Evolutionary conservation across 2,888 invertebrate genomes (phyloP).

Genomic region (Drosophila rubida): DNA sequence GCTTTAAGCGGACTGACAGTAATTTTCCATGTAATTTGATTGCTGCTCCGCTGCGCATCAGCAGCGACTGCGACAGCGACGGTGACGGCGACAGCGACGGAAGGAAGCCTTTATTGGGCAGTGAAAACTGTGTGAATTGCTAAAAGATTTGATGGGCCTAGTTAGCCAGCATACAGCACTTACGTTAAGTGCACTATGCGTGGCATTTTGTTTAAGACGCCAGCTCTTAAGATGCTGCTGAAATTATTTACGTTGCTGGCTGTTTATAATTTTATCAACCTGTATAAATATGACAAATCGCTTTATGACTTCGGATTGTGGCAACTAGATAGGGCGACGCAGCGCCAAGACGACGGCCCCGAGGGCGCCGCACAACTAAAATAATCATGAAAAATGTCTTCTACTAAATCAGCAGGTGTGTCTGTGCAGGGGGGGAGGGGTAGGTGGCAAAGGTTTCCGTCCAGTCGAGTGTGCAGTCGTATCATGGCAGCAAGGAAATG

Average conservation of each 20-base stretch:
- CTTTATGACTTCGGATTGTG: constrained; percentile 71
- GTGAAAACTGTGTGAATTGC: constrained; percentile 30
- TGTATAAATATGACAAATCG: constrained; percentile 82
- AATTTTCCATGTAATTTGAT: constrained; percentile 75
- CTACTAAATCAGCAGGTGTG: constrained; percentile 68
- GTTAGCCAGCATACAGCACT: constrained; percentile 2
- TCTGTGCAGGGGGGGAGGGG: constrained; percentile 1
- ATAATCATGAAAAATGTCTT: constrained; percentile 80
- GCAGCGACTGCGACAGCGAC: not conserved
- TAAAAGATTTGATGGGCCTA: constrained; percentile 37
- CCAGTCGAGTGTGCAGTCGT: constrained; percentile 37
- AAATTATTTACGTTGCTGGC: constrained; percentile 52
- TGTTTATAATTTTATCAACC: constrained; percentile 82
- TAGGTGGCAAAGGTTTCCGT: constrained; percentile 56
- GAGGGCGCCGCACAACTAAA: constrained; percentile 53
- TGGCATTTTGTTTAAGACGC: too few relatives aligned
- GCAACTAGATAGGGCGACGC: constrained; percentile 46
- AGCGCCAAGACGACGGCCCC: constrained; percentile 42
- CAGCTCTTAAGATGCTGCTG: too few relatives aligned
- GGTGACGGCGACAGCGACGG: not conserved
- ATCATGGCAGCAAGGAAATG: constrained; percentile 65
- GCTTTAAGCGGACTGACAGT: constrained; percentile 70
- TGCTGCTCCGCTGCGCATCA: constrained; percentile 26
- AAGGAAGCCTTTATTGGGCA: not conserved
- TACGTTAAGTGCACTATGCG: not conserved